Conservation (phyloP, 2,113 vertebrate genomes). For the Megaceryle maxima region DNA sequence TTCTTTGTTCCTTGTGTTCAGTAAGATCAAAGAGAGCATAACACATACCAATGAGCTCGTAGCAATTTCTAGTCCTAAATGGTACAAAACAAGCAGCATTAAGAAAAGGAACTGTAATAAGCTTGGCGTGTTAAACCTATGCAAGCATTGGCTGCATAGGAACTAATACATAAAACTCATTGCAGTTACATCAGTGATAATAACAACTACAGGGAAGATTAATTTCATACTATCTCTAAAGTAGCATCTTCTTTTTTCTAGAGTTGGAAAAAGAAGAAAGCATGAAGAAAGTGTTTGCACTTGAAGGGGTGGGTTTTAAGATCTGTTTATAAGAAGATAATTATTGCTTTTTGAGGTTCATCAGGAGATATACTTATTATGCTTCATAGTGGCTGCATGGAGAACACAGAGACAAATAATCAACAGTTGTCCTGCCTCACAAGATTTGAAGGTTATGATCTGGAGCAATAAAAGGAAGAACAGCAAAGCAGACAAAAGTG, state of each 20-base stretch:
- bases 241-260: background rate
- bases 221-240: background rate
- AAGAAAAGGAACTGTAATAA: background rate
- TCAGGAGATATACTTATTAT: background rate
- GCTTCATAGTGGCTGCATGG: background rate
- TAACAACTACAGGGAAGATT: background rate
- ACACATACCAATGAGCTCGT: background rate
- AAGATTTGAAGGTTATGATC: background rate
- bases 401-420: conserved; percentile 29
- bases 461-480: background rate
- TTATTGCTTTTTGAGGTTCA: conserved; percentile 21
- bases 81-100: background rate
- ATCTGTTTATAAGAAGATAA: conserved; percentile 9
- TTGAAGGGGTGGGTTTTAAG: conserved; percentile 6
- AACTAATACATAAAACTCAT: background rate
- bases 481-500: background rate
- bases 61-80: background rate
- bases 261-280: background rate
- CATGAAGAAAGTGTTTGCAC: background rate
- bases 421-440: conserved; percentile 1
- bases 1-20: background rate
- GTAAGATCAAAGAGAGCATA: background rate
- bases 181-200: background rate
- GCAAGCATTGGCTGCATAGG: background rate
- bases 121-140: background rate